Evolutionary conservation across 2,888 invertebrate species (phyloP), one percentile per base, ranked within the genome.

Genomic region (Seladonia tumulorum): DNA sequence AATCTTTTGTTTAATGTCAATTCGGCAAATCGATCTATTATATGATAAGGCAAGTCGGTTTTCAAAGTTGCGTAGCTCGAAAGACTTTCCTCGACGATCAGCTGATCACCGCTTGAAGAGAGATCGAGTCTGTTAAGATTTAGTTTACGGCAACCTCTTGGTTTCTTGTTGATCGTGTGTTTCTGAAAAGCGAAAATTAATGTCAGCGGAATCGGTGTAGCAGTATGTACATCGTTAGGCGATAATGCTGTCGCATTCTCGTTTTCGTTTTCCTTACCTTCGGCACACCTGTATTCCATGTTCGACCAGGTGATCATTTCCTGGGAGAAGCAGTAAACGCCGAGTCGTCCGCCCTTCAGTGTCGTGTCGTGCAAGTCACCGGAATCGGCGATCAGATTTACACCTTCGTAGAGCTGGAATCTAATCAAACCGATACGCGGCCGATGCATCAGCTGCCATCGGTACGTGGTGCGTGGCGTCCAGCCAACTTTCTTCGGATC

Each of bases 301-400:
- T 99, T 98, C 8, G 99, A 99, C 99, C 99, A 99, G 94, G 99
- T 99, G 93, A 99, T 98, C 97, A 97, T 98, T 95, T 99, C 98
- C 94, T 99, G 99, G 0, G 99, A 99, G 96, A 99, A 99, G 93
- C 99, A 99, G 96, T 99, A 99, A 14, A 99, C 99, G 0, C 99
- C 99, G 5, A 99, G 96, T 14, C 98, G 96, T 8, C 99, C 99
- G 25, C 99, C 99, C 92, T 97, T 97, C 22, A 99, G 96, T 0
- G 98, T 98, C 68, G 96, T 97, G 94, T 99, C 99, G 93, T 97
- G 99, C 7, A 99, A 96, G 94, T 99, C 99, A 7, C 98, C 98
- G 0, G 99, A 99, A 95, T 99, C 99, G 0, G 98, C 97, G 0
- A 99, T 97, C 91, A 98, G 96, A 14, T 96, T 96, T 89, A 97